Conservation (phyloP, 2,888 invertebrate species). For the Augochlorella aurata region DNA sequence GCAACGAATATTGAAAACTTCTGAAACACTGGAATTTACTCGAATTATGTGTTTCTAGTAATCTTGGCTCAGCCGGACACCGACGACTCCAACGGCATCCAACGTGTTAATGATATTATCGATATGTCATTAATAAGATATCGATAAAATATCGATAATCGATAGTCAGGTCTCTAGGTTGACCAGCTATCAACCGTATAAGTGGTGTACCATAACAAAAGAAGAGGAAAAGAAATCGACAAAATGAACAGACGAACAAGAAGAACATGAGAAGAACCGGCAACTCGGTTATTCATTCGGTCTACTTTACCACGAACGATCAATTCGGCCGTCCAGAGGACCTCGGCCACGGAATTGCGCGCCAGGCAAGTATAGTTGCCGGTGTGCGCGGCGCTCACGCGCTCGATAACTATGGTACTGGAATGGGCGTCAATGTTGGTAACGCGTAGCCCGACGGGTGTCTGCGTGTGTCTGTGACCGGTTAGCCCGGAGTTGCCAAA, state of each 20-base stretch:
- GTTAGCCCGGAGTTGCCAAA: slow-evolving; percentile 60
- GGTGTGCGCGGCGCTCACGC: slow-evolving; percentile 91
- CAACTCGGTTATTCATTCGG: slow-evolving; percentile 19
- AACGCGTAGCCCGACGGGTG: slow-evolving; percentile 76
- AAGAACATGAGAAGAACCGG: slow-evolving; percentile 10
- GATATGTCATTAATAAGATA: no score
- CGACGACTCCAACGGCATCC: no score
- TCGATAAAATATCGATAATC: no score
- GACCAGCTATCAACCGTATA: slow-evolving; percentile 29
- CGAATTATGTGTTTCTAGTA: no score
- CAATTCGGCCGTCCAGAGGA: slow-evolving; percentile 81
- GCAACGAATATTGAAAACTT: no score
- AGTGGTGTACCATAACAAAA: not conserved
- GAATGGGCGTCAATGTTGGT: slow-evolving; percentile 89
- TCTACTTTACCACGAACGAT: slow-evolving; percentile 82
- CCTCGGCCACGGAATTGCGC: slow-evolving; percentile 90
- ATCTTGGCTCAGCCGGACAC: no score
- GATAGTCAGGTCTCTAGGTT: no score
- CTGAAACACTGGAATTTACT: no score
- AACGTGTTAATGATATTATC: no score
- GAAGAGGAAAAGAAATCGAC: not conserved
- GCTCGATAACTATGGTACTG: slow-evolving; percentile 92
- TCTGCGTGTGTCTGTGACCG: slow-evolving; percentile 66
- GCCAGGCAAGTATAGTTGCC: slow-evolving; percentile 97
- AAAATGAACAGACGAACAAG: not conserved